phyloP scores from a whole-genome alignment of 2,888 invertebrate genomes.

The Anarsia innoxiella region DNA sequence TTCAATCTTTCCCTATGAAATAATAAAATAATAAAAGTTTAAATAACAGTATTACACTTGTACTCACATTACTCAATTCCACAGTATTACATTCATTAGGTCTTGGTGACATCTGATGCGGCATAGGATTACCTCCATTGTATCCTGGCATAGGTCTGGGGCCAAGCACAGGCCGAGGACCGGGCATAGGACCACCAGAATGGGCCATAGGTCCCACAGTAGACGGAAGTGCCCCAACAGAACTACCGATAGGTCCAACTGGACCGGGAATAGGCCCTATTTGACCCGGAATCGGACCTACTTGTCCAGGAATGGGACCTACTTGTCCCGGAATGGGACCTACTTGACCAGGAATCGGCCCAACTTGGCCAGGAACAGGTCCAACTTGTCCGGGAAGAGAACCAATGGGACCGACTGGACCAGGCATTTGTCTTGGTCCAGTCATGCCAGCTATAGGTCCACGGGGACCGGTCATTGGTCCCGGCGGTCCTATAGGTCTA shows the following conservation, averaged over 20 bases:
- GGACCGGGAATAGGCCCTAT: constrained; percentile 4
- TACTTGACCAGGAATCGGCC: not conserved
- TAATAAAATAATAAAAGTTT: no score
- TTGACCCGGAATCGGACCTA: constrained; percentile 4
- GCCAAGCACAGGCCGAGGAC: no score
- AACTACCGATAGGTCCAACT: constrained; percentile 12
- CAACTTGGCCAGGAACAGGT: not conserved
- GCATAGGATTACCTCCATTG: not conserved
- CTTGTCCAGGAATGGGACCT: not conserved
- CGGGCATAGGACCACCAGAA: not conserved
- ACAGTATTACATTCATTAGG: constrained; percentile 13
- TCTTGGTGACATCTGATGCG: not conserved
- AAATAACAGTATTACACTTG: no score
- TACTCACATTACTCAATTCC: constrained; percentile 37
- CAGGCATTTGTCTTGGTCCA: not conserved
- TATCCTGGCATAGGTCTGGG: not conserved
- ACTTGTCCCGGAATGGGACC: constrained; percentile 3
- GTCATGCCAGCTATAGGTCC: not conserved
- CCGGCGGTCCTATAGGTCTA: not conserved
- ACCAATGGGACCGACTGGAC: not conserved
- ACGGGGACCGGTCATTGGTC: not conserved
- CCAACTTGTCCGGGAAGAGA: not conserved
- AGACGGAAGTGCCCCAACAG: not conserved
- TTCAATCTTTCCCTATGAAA: no score
- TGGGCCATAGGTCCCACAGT: not conserved